phyloP scores from a whole-genome alignment of 2,888 invertebrate genomes.

The Tribolium freemani region DNA sequence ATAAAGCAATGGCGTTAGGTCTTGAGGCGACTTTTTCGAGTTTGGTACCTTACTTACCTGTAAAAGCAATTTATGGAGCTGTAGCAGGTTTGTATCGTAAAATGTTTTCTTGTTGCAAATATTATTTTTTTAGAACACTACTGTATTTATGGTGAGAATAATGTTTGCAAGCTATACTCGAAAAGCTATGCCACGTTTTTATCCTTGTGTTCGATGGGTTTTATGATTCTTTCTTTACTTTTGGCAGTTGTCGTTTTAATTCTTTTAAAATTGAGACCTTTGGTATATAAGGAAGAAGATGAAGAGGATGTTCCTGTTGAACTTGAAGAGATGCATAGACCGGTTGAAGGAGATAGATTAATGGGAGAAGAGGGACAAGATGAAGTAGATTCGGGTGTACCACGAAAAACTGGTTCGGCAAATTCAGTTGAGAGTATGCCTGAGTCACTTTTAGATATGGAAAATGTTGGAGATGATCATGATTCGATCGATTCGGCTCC shows the following conservation, averaged over 20 bases:
- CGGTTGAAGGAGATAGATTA: conserved; percentile 20
- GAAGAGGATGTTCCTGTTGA: conserved; percentile 17
- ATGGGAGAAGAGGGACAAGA: conserved; percentile 13
- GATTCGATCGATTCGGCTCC: conserved; percentile 49
- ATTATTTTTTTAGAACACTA: conserved; percentile 34
- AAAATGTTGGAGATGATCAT: conserved; percentile 57
- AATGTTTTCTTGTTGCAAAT: not conserved
- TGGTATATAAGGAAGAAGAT: conserved; percentile 37
- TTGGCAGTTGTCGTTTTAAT: conserved; percentile 50
- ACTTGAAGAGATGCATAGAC: conserved; percentile 4
- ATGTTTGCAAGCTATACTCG: conserved; percentile 56
- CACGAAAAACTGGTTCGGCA: not conserved
- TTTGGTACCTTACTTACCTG: conserved; percentile 74
- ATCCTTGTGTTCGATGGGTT: conserved; percentile 53
- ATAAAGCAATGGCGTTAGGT: conserved; percentile 75
- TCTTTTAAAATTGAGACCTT: conserved; percentile 49
- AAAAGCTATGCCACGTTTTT: conserved; percentile 56
- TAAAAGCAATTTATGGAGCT: conserved; percentile 74
- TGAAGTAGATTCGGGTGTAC: conserved; percentile 10
- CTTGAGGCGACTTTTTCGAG: conserved; percentile 71
- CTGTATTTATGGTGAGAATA: conserved; percentile 8
- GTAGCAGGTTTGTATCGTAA: conserved; percentile 67
- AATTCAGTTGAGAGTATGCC: conserved; percentile 17
- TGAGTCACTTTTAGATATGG: conserved; percentile 53
- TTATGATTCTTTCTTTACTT: conserved; percentile 54